These are phyloP conservation scores for Odocoileus virginianus DNA, from an alignment of 2,113 vertebrate genomes.

Conservation along the genomic window DNA sequence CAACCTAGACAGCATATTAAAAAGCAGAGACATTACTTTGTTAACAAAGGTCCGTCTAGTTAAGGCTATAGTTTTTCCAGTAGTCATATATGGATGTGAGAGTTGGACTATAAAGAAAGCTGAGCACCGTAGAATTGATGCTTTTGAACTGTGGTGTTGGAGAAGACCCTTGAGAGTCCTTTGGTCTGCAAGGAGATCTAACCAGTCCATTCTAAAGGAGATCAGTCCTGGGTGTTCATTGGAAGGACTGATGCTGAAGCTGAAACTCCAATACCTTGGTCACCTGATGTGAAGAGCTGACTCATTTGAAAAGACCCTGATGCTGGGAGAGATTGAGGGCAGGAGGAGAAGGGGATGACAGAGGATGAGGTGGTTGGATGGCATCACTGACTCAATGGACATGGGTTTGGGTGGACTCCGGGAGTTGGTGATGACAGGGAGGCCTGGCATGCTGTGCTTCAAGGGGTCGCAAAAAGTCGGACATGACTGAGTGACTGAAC, in stretches of 20 bases:
- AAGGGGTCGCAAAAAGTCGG: rapidly evolving
- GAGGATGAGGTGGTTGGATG: not conserved
- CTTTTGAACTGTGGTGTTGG: not conserved
- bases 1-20: not conserved
- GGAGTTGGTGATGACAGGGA: not conserved
- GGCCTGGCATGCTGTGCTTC: rapidly evolving
- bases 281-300: not conserved
- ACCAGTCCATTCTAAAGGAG: not conserved
- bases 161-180: not conserved
- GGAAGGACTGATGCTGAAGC: not conserved
- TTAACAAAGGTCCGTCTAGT: rapidly evolving
- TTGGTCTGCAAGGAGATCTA: not conserved
- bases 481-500: not conserved
- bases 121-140: rapidly evolving
- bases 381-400: not conserved
- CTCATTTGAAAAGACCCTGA: not conserved
- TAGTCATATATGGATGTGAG: not conserved
- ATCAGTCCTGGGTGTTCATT: not conserved
- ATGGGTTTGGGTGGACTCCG: not conserved
- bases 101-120: not conserved
- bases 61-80: not conserved
- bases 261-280: not conserved
- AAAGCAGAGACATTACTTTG: not conserved
- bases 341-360: not conserved
- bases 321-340: not conserved